A percentile compares a stretch with the other conserved stretches of the same genome.
These are phyloP conservation scores for Pomatostomus ruficeps DNA, from an alignment of 2,113 vertebrate genomes.

Conservation along the genomic window DNA sequence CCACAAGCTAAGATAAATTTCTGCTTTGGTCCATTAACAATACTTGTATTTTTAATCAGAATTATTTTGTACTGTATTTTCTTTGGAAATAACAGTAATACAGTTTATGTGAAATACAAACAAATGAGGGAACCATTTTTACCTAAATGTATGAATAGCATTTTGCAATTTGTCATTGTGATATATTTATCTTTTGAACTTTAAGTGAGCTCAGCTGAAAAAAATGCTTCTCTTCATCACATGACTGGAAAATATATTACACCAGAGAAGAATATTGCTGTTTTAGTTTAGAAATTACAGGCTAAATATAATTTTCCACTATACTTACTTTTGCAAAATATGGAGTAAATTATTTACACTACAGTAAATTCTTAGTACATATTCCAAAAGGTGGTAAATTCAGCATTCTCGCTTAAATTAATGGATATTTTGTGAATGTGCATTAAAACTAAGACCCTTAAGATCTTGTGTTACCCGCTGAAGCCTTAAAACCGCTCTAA, in stretches of 20 bases:
- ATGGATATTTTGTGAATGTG: neutral
- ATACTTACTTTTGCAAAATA: slow-evolving; percentile 12
- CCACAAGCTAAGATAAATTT: slow-evolving; percentile 57
- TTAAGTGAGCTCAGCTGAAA: slow-evolving; percentile 61
- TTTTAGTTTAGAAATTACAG: slow-evolving; percentile 30
- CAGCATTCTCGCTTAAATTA: neutral
- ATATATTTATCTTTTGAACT: slow-evolving; percentile 70
- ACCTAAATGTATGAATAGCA: slow-evolving; percentile 55
- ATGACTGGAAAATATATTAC: slow-evolving; percentile 64
- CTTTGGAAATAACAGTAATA: slow-evolving; percentile 61
- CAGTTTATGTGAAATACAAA: slow-evolving; percentile 66
- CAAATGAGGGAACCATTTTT: slow-evolving; percentile 60
- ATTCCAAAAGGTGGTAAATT: slow-evolving; percentile 35
- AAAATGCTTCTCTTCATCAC: slow-evolving; percentile 57
- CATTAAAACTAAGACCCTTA: neutral
- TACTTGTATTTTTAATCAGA: slow-evolving; percentile 59
- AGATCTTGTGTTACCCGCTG: neutral
- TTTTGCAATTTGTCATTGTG: slow-evolving; percentile 68
- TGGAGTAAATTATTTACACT: slow-evolving; percentile 48
- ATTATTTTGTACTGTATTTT: slow-evolving; percentile 68
- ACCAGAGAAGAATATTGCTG: slow-evolving; percentile 46
- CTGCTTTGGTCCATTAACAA: slow-evolving; percentile 55
- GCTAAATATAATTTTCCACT: slow-evolving; percentile 68
- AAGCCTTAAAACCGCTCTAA: neutral
- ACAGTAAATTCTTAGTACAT: slow-evolving; percentile 21